Evolutionary conservation across 1,140 invertebrate species (phyloP), one percentile per base, ranked within the genome.

Genomic region (Procambarus virginalis): DNA sequence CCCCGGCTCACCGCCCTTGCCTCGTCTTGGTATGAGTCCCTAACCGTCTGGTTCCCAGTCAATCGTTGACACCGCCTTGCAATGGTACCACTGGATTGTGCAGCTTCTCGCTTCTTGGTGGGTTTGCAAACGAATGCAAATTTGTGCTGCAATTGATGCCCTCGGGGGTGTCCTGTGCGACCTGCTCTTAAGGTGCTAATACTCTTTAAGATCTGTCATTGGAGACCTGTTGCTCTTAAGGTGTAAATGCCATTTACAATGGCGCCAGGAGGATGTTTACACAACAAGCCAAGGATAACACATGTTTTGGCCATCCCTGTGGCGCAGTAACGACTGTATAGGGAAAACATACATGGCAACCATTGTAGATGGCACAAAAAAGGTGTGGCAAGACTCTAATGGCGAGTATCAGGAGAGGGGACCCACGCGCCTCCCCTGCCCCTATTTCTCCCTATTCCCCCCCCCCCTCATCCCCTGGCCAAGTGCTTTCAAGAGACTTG

Each of bases 91-190:
- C 82, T 77, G 77, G 81, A 89, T 84, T 83, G 80, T 83, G 87
- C 88, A 49, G 84, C 84, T 84, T 34, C 34, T 22, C 88, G 76
- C 88, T 81, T 84, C 82, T 76, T 89, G 88, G 81, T 84, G 81
- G 87, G 75, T 84, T 84, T 75, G 88, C 76, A 84, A 78, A 84
- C 84, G 81, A 89, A 84, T 89, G 82, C 88, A 78, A 84, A 79
- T 49, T 34, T 84, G 75, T 79, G 76, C 80, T 70, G 81, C 34
- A 79, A 55, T 89, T 78, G 76, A 84, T 84, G 81, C 81, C 76
- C 20, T 45, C 51, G 75, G 73, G n/a, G 88, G 70, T 77, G n/a
- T 49, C 20, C 55, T 46, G 58, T 82, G 34, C 75, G 86, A 81
- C 60, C 68, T 81, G 20, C 34, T 34, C 34, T 34, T 58, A 58